Conservation (phyloP, 2,797 vertebrate genomes). For the Gymnothorax reevesii region DNA sequence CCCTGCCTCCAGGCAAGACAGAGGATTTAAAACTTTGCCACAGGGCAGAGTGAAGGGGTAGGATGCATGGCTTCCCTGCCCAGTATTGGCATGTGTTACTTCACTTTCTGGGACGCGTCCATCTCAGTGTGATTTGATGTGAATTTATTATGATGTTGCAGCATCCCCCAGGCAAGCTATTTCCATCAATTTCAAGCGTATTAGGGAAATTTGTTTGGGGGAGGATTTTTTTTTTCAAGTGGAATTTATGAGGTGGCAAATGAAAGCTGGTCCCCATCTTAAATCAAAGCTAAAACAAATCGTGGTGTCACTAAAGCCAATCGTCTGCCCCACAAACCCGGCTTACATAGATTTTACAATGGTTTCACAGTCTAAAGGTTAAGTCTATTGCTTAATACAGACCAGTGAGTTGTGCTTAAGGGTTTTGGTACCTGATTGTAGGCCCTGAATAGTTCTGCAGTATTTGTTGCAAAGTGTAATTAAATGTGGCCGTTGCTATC, state of each 20-base stretch:
- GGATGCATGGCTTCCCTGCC: constrained; percentile 50
- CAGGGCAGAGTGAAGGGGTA: constrained; percentile 53
- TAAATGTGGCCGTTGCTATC: no score
- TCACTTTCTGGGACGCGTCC: constrained; percentile 45
- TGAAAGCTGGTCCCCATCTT: constrained; percentile 11
- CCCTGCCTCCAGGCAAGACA: constrained; percentile 59
- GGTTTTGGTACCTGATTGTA: not conserved
- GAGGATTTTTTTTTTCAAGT: constrained; percentile 39
- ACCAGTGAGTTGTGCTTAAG: not conserved
- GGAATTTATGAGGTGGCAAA: constrained; percentile 49
- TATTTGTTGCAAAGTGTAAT: not conserved
- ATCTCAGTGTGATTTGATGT: constrained; percentile 56
- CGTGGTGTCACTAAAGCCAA: not conserved
- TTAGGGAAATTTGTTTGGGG: constrained; percentile 49
- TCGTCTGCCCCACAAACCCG: not conserved
- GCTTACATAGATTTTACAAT: not conserved
- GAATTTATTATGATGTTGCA: constrained; percentile 47
- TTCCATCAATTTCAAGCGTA: constrained; percentile 51
- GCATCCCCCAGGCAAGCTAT: constrained; percentile 49
- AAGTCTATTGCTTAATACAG: not conserved
- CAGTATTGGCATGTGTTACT: constrained; percentile 59
- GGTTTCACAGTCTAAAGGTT: not conserved
- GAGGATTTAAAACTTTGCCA: constrained; percentile 60
- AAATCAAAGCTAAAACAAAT: constrained; percentile 23
- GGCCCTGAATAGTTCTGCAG: not conserved